These are phyloP conservation scores for Eristalis intricaria DNA, from an alignment of 2,888 invertebrate genomes.

Conservation along the genomic window DNA sequence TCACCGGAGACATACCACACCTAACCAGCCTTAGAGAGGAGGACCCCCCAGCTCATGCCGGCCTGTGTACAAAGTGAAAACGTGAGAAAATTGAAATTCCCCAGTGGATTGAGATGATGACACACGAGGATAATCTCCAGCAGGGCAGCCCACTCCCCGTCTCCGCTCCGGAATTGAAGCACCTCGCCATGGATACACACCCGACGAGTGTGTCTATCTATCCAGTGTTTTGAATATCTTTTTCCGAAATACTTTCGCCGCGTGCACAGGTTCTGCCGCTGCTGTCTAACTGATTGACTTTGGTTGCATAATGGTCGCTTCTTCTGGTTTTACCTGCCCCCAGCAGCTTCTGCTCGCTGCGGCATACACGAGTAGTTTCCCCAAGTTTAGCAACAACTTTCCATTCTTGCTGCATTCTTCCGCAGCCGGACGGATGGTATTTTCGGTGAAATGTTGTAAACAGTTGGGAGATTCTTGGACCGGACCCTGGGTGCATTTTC, in stretches of 20 bases:
- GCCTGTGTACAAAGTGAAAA: conserved; percentile 60
- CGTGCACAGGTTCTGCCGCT: conserved; percentile 48
- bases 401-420: conserved; percentile 54
- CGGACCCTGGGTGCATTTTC: neutral
- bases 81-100: conserved; percentile 64
- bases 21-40: conserved; percentile 46
- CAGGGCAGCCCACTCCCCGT: conserved; percentile 10
- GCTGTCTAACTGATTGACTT: conserved; percentile 39
- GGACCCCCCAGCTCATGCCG: conserved; percentile 18
- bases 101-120: conserved; percentile 38
- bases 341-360: conserved; percentile 3
- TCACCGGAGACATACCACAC: conserved; percentile 57
- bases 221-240: conserved; percentile 17
- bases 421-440: conserved; percentile 38
- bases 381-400: conserved; percentile 42
- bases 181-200: neutral
- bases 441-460: conserved; percentile 54
- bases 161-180: conserved; percentile 18
- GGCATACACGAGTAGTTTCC: conserved; percentile 37
- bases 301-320: conserved; percentile 50
- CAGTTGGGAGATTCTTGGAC: conserved; percentile 14
- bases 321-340: conserved; percentile 9
- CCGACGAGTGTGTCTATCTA: neutral
- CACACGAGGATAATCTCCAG: conserved; percentile 29
- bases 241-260: conserved; percentile 58